Evolutionary conservation across 1,140 invertebrate species (phyloP), one percentile per base, ranked within the genome.

Genomic region (Ganaspis sp.): DNA sequence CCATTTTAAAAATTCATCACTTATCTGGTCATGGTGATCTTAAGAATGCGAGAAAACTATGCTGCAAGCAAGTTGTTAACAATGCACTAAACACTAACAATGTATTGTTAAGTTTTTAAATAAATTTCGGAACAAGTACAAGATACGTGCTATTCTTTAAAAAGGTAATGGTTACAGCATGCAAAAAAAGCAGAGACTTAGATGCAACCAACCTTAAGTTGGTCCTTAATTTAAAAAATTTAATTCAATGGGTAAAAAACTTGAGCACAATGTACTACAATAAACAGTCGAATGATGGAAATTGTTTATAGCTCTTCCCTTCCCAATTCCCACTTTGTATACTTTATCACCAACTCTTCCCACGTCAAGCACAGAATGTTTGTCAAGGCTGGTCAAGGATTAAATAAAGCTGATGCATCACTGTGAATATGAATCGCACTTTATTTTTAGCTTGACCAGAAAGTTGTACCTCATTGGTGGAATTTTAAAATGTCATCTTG

Each of bases 1-100:
- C 90, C 91, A 92, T 92, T 85, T 88, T 90, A 64, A 64, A 64
- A 64, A 64, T 64, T 64, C 58, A 64, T 29, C 58, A 64, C 58
- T 64, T 64, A 64, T 64, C 58, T 64, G 58, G 58, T 64, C 58
- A 64, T 64, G 58, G 29, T 29, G 58, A 26, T 64, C 58, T 29
- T 29, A 26, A 64, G 12, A 64, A 64, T 26, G 23, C 11, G 58
- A 64, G 58, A 64, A 29, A 64, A 64, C 23, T 64, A n/a, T 29
- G 58, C 58, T 64, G 9, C 58, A 64, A 64, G 26, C 23, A 26
- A 64, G 12, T 64, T 64, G 23, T 64, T 64, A 64, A 64, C 11
- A 64, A 64, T 29, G 23, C 58, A 64, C 58, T 64, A n/a, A 64
- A 64, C 58, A 64, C 23, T 64, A 49, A 49, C 26, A 29, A 64